Base-by-base conservation (phyloP, 2,888 invertebrate genomes). In the Caenorhabditis uteleia region DNA sequence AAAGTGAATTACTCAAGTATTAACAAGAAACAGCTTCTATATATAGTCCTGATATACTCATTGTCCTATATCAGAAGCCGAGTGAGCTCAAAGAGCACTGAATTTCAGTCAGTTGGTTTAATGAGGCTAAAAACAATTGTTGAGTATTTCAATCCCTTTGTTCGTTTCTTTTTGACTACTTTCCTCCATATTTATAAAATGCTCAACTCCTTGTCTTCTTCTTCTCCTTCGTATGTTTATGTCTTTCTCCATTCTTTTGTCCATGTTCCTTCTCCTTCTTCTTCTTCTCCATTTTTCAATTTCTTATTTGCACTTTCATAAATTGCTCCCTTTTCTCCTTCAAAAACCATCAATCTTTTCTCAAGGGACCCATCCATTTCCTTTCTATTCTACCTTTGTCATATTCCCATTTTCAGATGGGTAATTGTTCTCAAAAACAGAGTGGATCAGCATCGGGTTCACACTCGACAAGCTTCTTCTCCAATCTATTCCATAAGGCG, bases 401-500 rank as follows among this genome's bases (percentile, higher is more conserved):
- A 14, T 34, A 14, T 34, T 57, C 45, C 20, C 50, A 51, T 46
- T 38, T 48, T 48, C 16, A 20, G 38, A 65, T 65, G 65, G 65
- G 65, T 36, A 65, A 65, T 46, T 66, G 66, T 51, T 59, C 66
- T 33, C 65, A 65, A 42, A 71, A 71, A 55, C 71, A 71, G 58
- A 65, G 47, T 46, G 44, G 66, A 39, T 68, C 71, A 45, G 31
- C 54, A 34, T 59, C 68, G 45, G 55, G 55, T 39, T 57, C 61
- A 36, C 56, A 60, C 38, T 56, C 58, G 14, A 62, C 53, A 27
- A 62, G 66, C 31, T 70, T 73, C 46, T 73, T 75, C 57, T 49
- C 67, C 29, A 72, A 75, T 34, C 62, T 80, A 23, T 80, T 80
- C 47, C 72, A 77, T 20, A 80, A 80, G 54, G 65, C 77, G n/a